A percentile compares a stretch with the other conserved stretches of the same genome.
Evolutionary conservation across 2,888 invertebrate genomes (phyloP).

Genomic region (Synergus laeviventris): DNA sequence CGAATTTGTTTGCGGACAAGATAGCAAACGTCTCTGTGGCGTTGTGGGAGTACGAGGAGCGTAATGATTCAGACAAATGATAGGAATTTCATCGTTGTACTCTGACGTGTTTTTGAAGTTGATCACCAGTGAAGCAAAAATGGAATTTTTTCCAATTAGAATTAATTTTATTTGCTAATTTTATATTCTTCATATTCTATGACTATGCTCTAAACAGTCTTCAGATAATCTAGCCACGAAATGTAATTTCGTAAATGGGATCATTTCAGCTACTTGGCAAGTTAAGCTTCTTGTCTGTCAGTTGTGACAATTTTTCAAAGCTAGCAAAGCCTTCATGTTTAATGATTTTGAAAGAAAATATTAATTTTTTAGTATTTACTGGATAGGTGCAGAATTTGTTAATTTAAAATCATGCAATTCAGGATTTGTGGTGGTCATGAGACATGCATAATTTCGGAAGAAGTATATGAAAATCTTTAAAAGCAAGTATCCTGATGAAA

Average conservation of each 20-base stretch:
- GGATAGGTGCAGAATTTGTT: conserved; percentile 11
- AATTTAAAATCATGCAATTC: neutral
- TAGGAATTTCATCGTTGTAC: conserved; percentile 54
- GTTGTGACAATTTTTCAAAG: neutral
- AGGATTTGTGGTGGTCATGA: conserved; percentile 2
- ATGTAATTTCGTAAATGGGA: neutral
- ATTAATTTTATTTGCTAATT: neutral
- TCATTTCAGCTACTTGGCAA: neutral
- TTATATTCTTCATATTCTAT: too few species aligned
- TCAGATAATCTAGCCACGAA: neutral
- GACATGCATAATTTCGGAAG: neutral
- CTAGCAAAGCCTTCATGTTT: neutral
- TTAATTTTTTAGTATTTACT: neutral
- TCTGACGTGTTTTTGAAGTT: conserved; percentile 50
- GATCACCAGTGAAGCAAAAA: conserved; percentile 40
- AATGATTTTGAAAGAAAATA: neutral
- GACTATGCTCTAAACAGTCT: neutral
- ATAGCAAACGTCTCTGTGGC: conserved; percentile 67
- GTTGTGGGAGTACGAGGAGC: conserved; percentile 64
- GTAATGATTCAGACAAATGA: conserved; percentile 62
- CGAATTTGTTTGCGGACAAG: conserved; percentile 64
- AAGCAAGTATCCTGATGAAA: neutral
- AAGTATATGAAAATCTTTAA: neutral
- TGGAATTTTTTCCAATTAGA: conserved; percentile 28
- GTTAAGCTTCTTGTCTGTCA: neutral